phyloP scores from a whole-genome alignment of 2,888 invertebrate genomes.

The Brenthis ino region DNA sequence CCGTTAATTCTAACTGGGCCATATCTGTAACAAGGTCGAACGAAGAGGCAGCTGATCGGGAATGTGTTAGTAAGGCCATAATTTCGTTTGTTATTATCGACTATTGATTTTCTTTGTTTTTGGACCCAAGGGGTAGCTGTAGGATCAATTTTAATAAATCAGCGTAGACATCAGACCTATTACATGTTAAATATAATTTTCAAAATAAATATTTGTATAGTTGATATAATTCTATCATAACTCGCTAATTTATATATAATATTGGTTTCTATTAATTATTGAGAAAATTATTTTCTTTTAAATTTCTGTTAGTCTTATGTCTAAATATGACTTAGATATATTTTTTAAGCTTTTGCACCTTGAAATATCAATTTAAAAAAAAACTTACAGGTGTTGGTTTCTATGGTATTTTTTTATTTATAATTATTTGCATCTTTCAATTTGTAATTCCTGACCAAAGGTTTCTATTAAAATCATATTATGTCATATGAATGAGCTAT shows the following conservation, averaged over 20 bases:
- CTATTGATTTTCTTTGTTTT: slow-evolving; percentile 72
- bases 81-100: slow-evolving; percentile 69
- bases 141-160: slow-evolving; percentile 66
- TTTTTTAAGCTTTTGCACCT: slow-evolving; percentile 72
- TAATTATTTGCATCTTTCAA: too few species aligned
- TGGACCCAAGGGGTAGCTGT: slow-evolving; percentile 55
- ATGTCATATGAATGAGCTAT: too few species aligned
- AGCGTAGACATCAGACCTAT: slow-evolving; percentile 19
- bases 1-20: slow-evolving; percentile 59
- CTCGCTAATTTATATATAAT: neutral
- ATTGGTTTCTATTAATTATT: too few species aligned
- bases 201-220: neutral
- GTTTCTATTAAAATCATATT: neutral
- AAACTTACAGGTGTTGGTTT: slow-evolving; percentile 66
- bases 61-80: slow-evolving; percentile 67
- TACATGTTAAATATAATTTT: too few species aligned
- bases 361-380: slow-evolving; percentile 66
- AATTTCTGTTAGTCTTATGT: slow-evolving; percentile 15
- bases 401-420: slow-evolving; percentile 27
- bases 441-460: neutral
- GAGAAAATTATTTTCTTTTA: neutral
- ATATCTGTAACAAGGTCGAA: slow-evolving; percentile 69
- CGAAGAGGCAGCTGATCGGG: slow-evolving; percentile 71
- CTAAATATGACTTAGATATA: slow-evolving; percentile 47
- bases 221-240: neutral